Evolutionary conservation across 1,140 invertebrate genomes (phyloP).

Genomic region (Drosophila chauvacae): DNA sequence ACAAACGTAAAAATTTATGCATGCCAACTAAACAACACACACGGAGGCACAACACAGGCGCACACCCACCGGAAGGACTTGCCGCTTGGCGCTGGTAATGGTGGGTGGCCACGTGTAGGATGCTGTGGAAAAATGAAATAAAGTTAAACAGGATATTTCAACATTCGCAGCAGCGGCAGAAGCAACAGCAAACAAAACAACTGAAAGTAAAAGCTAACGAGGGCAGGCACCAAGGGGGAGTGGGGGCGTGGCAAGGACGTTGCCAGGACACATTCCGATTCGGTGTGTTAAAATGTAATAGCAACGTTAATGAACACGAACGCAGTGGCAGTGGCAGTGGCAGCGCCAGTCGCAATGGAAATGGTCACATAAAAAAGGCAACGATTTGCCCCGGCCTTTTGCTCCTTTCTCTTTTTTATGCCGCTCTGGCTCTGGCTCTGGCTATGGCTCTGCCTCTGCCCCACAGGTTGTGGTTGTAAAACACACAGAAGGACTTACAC

Average conservation of each 20-base stretch:
- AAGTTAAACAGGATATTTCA: constrained; percentile 83
- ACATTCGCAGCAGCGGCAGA: constrained; percentile 53
- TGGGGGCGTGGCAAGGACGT: constrained; percentile 57
- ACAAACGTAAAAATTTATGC: constrained; percentile 82
- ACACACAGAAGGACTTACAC: constrained; percentile 36
- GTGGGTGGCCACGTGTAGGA: constrained; percentile 72
- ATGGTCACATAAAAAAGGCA: constrained; percentile 78
- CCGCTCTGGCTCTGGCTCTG: background rate
- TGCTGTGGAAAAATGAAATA: constrained; percentile 82
- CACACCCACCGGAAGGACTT: constrained; percentile 14
- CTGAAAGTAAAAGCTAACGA: constrained; percentile 72
- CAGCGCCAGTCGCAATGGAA: constrained; percentile 56
- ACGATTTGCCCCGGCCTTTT: constrained; percentile 46
- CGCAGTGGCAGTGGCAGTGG: constrained; percentile 63
- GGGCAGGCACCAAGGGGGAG: background rate
- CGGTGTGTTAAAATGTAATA: constrained; percentile 83
- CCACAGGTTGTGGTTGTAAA: constrained; percentile 74
- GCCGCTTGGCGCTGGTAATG: constrained; percentile 2
- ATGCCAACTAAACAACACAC: constrained; percentile 76
- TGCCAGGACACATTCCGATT: constrained; percentile 78
- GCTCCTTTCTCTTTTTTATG: constrained; percentile 38
- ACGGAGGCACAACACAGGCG: constrained; percentile 17
- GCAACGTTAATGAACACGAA: constrained; percentile 82
- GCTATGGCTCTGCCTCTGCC: background rate
- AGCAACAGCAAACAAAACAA: constrained; percentile 68